Base-by-base conservation (phyloP, 2,888 invertebrate species). In the Exephanes ischioxanthus region DNA sequence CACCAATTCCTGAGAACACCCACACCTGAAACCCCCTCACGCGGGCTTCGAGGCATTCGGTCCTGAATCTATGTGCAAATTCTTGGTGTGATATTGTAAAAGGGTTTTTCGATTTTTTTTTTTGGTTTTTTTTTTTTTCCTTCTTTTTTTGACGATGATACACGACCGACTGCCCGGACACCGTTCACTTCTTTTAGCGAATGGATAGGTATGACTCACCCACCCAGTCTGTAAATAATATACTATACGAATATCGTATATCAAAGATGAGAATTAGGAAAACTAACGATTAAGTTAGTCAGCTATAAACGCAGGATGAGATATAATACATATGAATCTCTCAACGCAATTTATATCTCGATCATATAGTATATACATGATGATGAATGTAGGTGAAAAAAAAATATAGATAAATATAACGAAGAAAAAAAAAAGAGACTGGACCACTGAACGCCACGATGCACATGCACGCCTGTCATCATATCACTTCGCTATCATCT, bases 1-100 rank as follows among this genome's bases (percentile, higher is more conserved):
- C 93, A 93, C 93, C 89, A 90, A 88, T 85, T 79, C 80, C 73
- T 83, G 71, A 63, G 83, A 80, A 71, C 80, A 78, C 68, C 68
- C 83, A 85, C 87, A 84, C 86, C 86, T 80, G 80, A 48, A 16
- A 86, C 87, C 87, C 87, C 79, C 73, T 88, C 81, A 84, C 81
- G 79, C 80, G 84, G 83, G 68, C 45, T 75, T 85, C 81, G 67
- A 80, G 71, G 37, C 67, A 86, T 53, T 88, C 84, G 86, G 83
- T 86, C 83, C 73, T 83, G 87, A 58, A 84, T 88, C 87, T 78
- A 70, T 48, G 58, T 58, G 4, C 72, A 53, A 70, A 68, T 80
- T 75, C 16, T 58, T 67, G 37, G 11, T 55, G 5, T 14, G 51
- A 30, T 63, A 53, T 75, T 63, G 16, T 19, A 51, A 9, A 45